Percentiles rank a stretch among this genome's conserved stretches.
These are phyloP conservation scores for Apamea crenata DNA, from an alignment of 2,888 invertebrate species.

Conservation along the genomic window DNA sequence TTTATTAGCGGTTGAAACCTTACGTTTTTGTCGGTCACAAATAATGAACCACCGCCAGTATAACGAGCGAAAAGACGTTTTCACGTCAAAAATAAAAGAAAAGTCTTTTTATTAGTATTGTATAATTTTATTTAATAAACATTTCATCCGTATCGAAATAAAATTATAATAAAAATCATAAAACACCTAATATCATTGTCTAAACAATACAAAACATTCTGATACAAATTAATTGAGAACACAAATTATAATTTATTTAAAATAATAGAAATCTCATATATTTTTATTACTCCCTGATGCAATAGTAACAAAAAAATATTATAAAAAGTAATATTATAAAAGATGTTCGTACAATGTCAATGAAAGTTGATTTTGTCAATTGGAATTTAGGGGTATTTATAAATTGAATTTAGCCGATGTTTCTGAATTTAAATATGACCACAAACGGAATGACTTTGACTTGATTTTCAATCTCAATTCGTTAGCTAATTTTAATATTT, in stretches of 20 bases:
- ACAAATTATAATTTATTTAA: conserved; percentile 63
- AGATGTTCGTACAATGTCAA: conserved; percentile 49
- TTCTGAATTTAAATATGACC: no score
- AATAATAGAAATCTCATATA: conserved; percentile 67
- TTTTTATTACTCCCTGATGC: conserved; percentile 53
- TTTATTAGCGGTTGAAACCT: neutral
- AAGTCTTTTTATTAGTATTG: conserved; percentile 42
- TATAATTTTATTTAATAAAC: conserved; percentile 71
- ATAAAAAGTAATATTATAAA: conserved; percentile 26
- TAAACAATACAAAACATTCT: conserved; percentile 63
- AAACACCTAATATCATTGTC: conserved; percentile 54
- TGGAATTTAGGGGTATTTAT: conserved; percentile 20
- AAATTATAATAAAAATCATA: conserved; percentile 69
- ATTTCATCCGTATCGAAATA: conserved; percentile 66
- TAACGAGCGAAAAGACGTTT: neutral
- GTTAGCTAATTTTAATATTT: neutral
- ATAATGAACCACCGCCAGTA: neutral
- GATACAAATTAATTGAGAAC: conserved; percentile 66
- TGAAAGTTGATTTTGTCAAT: conserved; percentile 25
- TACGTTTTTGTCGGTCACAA: neutral
- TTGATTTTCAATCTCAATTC: neutral
- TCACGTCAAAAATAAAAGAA: neutral
- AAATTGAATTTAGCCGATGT: conserved; percentile 32
- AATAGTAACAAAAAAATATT: conserved; percentile 43
- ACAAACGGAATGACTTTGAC: no score